Evolutionary conservation across 2,888 invertebrate species (phyloP), one percentile per base, ranked within the genome.

Genomic region (Tenthredo amoena): DNA sequence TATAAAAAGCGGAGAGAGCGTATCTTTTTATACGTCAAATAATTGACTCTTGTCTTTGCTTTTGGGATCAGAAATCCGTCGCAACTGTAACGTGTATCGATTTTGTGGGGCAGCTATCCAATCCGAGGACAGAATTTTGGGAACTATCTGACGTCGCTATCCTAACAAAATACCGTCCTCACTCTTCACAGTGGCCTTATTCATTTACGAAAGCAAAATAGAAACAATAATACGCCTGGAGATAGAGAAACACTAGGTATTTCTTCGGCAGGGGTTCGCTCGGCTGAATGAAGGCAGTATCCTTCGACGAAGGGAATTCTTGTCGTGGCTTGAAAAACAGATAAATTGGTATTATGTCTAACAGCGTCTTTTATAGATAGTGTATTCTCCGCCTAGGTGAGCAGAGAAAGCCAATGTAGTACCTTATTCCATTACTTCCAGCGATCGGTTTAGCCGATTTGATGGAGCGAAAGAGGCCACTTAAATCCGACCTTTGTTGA

Each of bases 341-440:
- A 71, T 71, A 71, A 71, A 71, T 71, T 40, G 71, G 34, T 10
- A 37, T 40, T 9, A 71, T 31, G 37, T 71, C 62, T 26, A 62
- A 26, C 62, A 9, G 26, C 6, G 18, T 71, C 18, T 40, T 18
- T 34, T 71, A 40, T 71, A 37, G 37, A 71, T 62, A 62, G 21
- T 26, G 3, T 62, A 62, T 21, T 10, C 62, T 62, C 26, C 62
- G 62, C 62, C 9, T 62, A 62, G 12, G 10, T 21, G 62, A 21
- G 26, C 21, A 62, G 10, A 62, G 21, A 62, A 62, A 62, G 12
- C 26, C 26, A 26, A 62, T 62, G 26, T 26, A 62, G 26, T 26
- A 62, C 26, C 26, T 62, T 62, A n/a, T 55, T 55, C 55, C 55
- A 62, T 62, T 62, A 26, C 62, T 12, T 26, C 10, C 4, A 26